Conservation (phyloP, 1,140 invertebrate species). For the Pentalonia nigronervosa region DNA sequence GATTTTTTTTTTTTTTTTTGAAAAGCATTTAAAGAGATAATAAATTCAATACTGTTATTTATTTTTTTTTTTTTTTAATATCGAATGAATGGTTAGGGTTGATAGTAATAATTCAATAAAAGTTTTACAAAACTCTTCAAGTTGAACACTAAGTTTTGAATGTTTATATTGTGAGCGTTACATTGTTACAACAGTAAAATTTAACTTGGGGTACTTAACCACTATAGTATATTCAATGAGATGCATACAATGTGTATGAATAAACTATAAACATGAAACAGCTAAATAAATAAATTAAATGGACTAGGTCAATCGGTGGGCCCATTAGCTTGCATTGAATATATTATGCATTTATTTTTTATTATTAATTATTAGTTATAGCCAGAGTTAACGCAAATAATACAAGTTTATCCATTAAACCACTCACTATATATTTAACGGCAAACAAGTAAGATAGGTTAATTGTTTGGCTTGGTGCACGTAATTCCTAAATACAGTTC, state of each 20-base stretch:
- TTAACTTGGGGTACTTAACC: neutral
- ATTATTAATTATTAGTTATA: conserved; percentile 22
- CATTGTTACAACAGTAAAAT: neutral
- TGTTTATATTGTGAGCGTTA: neutral
- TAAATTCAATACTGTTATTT: neutral
- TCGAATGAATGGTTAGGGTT: neutral
- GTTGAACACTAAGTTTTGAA: neutral
- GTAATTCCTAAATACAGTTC: neutral
- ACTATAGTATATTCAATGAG: neutral
- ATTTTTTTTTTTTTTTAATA: neutral
- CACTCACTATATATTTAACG: neutral
- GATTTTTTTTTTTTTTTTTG: too few species aligned
- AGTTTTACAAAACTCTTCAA: neutral
- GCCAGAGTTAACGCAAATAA: neutral
- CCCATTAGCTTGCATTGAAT: neutral
- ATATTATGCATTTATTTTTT: neutral
- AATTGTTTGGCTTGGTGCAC: neutral
- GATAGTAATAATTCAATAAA: neutral
- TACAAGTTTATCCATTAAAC: neutral
- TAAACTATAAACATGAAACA: neutral
- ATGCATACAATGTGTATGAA: neutral
- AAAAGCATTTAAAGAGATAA: neutral
- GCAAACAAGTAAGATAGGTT: neutral
- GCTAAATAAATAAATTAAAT: conserved; percentile 5
- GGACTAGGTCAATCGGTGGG: neutral